These are phyloP conservation scores for Cebus imitator DNA, from an alignment of 2,113 vertebrate genomes.

Conservation along the genomic window DNA sequence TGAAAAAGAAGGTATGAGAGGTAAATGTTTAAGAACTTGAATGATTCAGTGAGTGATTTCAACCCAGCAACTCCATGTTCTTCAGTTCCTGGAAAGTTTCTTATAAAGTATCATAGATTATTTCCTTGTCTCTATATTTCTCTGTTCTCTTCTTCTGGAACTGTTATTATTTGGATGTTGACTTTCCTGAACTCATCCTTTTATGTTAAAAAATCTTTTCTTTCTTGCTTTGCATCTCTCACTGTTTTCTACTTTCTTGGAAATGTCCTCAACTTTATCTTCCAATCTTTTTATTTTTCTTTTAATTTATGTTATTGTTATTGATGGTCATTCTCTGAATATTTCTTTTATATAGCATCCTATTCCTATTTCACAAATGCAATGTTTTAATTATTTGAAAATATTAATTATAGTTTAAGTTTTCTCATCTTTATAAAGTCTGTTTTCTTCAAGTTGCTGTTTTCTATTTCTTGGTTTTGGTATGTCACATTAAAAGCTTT, in stretches of 20 bases:
- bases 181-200: background rate
- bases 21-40: background rate
- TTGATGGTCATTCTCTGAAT: background rate
- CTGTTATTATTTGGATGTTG: background rate
- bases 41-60: background rate
- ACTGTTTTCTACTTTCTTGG: background rate
- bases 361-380: background rate
- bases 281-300: background rate
- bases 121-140: background rate
- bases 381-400: background rate
- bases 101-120: background rate
- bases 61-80: background rate
- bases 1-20: background rate
- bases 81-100: background rate
- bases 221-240: background rate
- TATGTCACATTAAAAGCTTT: background rate
- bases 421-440: background rate
- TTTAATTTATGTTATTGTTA: background rate
- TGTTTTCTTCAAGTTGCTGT: background rate
- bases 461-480: background rate
- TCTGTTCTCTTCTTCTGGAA: background rate
- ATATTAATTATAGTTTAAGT: slow-evolving; percentile 4
- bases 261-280: background rate
- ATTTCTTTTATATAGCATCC: background rate
- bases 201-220: background rate